Evolutionary conservation across 2,888 invertebrate species (phyloP).

Genomic region (Zhengitettix transpicula): DNA sequence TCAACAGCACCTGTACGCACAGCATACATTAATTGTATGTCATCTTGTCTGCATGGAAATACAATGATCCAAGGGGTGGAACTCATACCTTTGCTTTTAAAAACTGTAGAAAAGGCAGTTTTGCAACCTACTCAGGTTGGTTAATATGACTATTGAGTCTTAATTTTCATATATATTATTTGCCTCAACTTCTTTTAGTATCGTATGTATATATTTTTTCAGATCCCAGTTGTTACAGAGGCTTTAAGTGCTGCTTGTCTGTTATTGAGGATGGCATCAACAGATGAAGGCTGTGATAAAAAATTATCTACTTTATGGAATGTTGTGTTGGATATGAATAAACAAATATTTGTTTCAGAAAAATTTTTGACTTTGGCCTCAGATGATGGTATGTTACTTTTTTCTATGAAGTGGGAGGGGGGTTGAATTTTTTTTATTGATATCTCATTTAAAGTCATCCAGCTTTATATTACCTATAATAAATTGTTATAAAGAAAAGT

Average conservation of each 20-base stretch:
- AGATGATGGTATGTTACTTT: slow-evolving; percentile 37
- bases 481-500: not conserved
- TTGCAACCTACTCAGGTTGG: slow-evolving; percentile 51
- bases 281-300: slow-evolving; percentile 28
- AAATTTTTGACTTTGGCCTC: slow-evolving; percentile 54
- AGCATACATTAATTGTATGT: slow-evolving; percentile 60
- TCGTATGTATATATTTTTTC: slow-evolving; percentile 9
- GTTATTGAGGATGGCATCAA: slow-evolving; percentile 41
- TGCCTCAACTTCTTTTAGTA: not conserved
- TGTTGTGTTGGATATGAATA: slow-evolving; percentile 53
- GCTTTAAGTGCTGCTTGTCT: slow-evolving; percentile 52
- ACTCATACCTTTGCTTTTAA: slow-evolving; percentile 45
- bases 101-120: slow-evolving; percentile 56
- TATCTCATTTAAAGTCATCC: not conserved
- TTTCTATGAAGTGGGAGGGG: not conserved
- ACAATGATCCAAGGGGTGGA: slow-evolving; percentile 28
- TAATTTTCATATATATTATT: not conserved
- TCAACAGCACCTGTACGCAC: slow-evolving; percentile 60
- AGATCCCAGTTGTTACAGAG: slow-evolving; percentile 47
- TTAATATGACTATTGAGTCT: not conserved
- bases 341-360: slow-evolving; percentile 67
- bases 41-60: slow-evolving; percentile 41
- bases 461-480: not conserved
- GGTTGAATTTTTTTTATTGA: not conserved
- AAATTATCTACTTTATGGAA: slow-evolving; percentile 46